Conservation (phyloP, 2,113 vertebrate genomes). For the Amazona guildingii region DNA sequence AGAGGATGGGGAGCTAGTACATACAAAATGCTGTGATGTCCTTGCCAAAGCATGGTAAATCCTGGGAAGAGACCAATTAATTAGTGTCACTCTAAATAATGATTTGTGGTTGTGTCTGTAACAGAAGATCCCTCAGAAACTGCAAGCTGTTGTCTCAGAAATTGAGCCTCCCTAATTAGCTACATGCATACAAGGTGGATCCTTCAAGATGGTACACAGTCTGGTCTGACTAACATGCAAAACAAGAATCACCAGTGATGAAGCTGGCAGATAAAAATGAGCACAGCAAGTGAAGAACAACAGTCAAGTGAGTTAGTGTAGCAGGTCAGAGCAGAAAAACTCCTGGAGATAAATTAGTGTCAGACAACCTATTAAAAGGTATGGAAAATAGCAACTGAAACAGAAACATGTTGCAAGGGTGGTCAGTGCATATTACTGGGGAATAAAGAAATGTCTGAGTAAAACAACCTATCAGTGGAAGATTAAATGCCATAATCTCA, state of each 20-base stretch:
- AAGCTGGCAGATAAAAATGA: conserved; percentile 42
- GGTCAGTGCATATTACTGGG: background rate
- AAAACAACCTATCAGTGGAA: background rate
- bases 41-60: conserved; percentile 43
- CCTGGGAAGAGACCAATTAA: conserved; percentile 56
- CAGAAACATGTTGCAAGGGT: background rate
- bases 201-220: conserved; percentile 61
- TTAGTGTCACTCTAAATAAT: conserved; percentile 62
- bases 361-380: background rate
- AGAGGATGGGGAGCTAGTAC: background rate
- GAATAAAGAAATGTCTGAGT: background rate
- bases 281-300: background rate
- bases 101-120: conserved; percentile 55
- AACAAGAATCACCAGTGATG: conserved; percentile 7
- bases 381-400: background rate
- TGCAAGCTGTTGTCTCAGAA: conserved; percentile 63
- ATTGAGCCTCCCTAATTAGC: conserved; percentile 58
- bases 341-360: conserved; percentile 14
- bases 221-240: conserved; percentile 47
- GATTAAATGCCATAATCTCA: background rate
- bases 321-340: conserved; percentile 25
- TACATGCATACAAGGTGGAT: conserved; percentile 59
- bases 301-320: background rate
- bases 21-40: background rate
- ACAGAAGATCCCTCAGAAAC: conserved; percentile 58